Conservation (phyloP, 1,140 invertebrate genomes). For the Cotesia glomerata region DNA sequence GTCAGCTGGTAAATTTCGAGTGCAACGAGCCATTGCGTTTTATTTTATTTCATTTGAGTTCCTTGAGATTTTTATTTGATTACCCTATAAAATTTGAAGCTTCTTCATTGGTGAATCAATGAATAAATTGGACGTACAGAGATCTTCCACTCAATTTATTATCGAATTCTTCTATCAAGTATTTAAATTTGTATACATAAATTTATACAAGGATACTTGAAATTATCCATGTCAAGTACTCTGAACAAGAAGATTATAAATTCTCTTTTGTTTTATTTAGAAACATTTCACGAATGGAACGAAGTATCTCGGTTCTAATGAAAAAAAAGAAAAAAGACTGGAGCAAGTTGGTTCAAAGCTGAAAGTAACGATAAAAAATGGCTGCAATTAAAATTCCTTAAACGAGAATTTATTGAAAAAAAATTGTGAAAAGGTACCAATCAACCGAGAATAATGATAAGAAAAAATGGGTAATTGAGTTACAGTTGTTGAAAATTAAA, state of each 20-base stretch:
- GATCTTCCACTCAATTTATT: conserved; percentile 9
- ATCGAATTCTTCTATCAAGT: background rate
- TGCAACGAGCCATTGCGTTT: background rate
- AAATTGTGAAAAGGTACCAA: conserved; percentile 33
- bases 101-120: background rate
- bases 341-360: no score
- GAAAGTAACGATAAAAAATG: background rate
- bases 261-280: conserved; percentile 3
- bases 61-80: background rate
- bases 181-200: background rate
- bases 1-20: conserved; percentile 22
- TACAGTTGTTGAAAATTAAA: conserved; percentile 10
- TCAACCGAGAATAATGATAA: conserved; percentile 23
- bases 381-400: conserved; percentile 34
- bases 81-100: background rate
- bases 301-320: conserved; percentile 13
- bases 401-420: conserved; percentile 37
- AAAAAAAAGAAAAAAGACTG: background rate
- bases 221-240: background rate
- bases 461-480: conserved; percentile 1
- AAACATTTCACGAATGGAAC: background rate
- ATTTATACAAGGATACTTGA: conserved; percentile 11
- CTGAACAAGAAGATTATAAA: background rate
- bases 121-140: background rate
- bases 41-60: conserved; percentile 8